Evolutionary conservation across 2,888 invertebrate species (phyloP), one percentile per base, ranked within the genome.

Genomic region (Orthosia gothica): DNA sequence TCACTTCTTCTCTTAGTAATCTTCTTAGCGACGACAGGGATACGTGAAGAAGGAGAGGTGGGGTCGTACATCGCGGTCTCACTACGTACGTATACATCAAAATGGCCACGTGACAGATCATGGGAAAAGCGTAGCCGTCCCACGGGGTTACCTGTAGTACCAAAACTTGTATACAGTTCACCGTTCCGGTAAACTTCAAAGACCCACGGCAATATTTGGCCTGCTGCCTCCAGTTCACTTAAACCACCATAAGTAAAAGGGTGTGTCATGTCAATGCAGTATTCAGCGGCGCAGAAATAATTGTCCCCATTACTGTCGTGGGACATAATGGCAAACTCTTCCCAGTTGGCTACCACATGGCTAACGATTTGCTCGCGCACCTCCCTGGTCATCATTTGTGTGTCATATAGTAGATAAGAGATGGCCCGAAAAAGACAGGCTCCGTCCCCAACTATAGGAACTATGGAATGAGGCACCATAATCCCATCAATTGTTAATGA

Each of bases 201-300:
- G 55, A 26, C 26, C 26, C 26, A 26, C 26, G 26, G 26, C 1
- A 26, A 26, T 26, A 26, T 1, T 26, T 26, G 26, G 26, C 26
- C 26, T 26, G 26, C 26, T 3, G 26, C 26, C 26, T 26, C 26
- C 26, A 26, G 3, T 26, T 26, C 11, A 52, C n/a, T 12, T 20
- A 52, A 52, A 52, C 52, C 20, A 52, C 23, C 55, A 55, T 55
- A 55, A 55, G 55, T 55, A 55, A 55, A 55, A 55, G 55, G 20
- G 55, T 15, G 55, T 55, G 23, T 15, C 55, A 55, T 55, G 23
- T 55, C 55, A 55, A 23, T 55, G 23, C 55, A 13, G 55, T 23
- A 55, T 55, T 55, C 23, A 55, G 55, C 55, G 55, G 55, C 55
- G 55, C 55, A 55, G 23, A 23, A 55, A 23, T 55, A 55, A 55